Evolutionary conservation across 2,797 vertebrate genomes (phyloP).

Genomic region (Anniella stebbinsi): DNA sequence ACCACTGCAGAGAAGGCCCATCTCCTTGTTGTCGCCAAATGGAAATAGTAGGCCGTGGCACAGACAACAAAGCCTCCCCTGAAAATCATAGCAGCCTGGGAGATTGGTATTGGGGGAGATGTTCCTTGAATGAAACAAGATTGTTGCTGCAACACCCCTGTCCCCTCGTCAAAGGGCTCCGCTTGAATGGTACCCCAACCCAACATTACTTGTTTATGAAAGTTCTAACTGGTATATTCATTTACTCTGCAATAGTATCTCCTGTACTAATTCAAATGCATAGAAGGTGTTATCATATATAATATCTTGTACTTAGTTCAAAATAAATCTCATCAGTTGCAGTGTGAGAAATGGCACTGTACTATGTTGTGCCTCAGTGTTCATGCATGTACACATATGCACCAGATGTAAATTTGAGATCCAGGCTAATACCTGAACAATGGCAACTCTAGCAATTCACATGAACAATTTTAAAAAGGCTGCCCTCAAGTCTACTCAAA

Average conservation of each 20-base stretch:
- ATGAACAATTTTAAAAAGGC: background rate
- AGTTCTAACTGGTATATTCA: background rate
- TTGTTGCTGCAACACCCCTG: background rate
- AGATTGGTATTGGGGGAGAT: too few relatives aligned
- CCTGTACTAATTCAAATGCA: background rate
- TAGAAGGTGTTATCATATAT: too few relatives aligned
- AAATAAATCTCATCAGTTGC: background rate
- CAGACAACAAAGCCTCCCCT: too few relatives aligned
- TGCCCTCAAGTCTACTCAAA: background rate
- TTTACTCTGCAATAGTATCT: background rate
- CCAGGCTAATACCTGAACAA: background rate
- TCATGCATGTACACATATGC: background rate
- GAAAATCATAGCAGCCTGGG: too few relatives aligned
- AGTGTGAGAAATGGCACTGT: background rate
- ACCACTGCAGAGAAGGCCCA: too few relatives aligned
- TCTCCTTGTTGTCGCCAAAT: too few relatives aligned
- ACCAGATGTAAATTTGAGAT: background rate
- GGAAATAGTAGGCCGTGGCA: too few relatives aligned
- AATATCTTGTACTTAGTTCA: too few relatives aligned
- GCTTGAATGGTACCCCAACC: background rate
- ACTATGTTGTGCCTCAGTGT: background rate
- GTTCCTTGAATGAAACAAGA: background rate
- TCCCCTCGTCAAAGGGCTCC: background rate
- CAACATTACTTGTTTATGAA: background rate
- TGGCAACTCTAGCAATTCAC: background rate